Percentiles rank a stretch among this genome's conserved stretches.
phyloP scores from a whole-genome alignment of 2,797 vertebrate species.

The Enteromius afrohamiltoni region DNA sequence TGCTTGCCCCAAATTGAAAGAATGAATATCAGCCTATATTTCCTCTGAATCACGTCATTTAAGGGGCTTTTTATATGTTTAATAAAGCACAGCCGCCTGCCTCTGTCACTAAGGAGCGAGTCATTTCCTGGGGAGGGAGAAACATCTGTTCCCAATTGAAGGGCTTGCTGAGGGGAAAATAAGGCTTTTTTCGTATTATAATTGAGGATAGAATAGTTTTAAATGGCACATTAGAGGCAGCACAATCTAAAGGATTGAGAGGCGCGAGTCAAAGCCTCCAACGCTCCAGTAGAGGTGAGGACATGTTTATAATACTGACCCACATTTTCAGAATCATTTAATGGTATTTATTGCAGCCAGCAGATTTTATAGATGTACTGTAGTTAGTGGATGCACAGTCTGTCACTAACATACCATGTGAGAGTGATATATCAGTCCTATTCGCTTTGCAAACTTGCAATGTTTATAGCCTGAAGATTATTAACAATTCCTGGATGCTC shows the following conservation, averaged over 20 bases:
- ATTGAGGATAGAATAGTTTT: constrained; percentile 69
- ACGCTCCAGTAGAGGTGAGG: constrained; percentile 52
- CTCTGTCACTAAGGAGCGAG: constrained; percentile 72
- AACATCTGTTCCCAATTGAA: constrained; percentile 78
- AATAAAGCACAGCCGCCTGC: constrained; percentile 73
- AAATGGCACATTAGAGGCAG: no score
- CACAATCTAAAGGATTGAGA: constrained; percentile 61
- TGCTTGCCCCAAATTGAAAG: constrained; percentile 70
- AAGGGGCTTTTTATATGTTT: constrained; percentile 75
- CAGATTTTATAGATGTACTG: background rate
- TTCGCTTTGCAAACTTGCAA: background rate
- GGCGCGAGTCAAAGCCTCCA: constrained; percentile 62
- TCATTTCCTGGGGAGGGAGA: constrained; percentile 72
- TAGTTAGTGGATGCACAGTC: no score
- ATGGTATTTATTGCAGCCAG: constrained; percentile 1
- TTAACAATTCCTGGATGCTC: no score
- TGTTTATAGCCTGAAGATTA: background rate
- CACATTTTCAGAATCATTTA: constrained; percentile 42
- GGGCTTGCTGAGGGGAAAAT: constrained; percentile 66
- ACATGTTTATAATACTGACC: constrained; percentile 42
- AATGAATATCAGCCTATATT: constrained; percentile 75
- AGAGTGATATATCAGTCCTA: background rate
- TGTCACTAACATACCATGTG: constrained; percentile 7
- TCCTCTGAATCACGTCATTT: constrained; percentile 73
- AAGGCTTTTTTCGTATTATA: constrained; percentile 72